Conservation (phyloP, 1,140 invertebrate species). For the Neomicropteryx cornuta region DNA sequence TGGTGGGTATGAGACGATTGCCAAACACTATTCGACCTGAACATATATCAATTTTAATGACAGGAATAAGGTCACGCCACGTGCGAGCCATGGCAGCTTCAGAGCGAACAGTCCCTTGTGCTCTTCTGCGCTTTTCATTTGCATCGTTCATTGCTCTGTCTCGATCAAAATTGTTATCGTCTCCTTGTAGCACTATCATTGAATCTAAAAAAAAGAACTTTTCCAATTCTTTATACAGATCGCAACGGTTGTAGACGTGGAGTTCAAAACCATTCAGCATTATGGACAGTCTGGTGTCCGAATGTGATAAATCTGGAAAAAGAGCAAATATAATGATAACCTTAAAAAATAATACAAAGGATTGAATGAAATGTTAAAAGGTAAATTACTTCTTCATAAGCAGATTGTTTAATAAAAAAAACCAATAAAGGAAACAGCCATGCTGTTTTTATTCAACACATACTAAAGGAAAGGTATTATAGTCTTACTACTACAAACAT, state of each 20-base stretch:
- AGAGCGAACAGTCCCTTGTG: slow-evolving; percentile 53
- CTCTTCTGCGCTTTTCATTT: slow-evolving; percentile 42
- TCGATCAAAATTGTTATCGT: slow-evolving; percentile 29
- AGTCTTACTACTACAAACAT: too few species aligned
- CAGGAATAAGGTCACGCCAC: slow-evolving; percentile 93
- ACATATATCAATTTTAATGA: slow-evolving; percentile 90
- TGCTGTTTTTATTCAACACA: neutral
- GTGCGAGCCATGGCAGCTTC: slow-evolving; percentile 70
- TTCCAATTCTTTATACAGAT: slow-evolving; percentile 80
- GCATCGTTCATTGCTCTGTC: slow-evolving; percentile 49
- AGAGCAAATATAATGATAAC: slow-evolving; percentile 8
- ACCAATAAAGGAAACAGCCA: neutral
- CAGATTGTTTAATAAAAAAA: slow-evolving; percentile 3
- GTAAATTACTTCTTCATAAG: slow-evolving; percentile 1
- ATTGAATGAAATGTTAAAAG: too few species aligned
- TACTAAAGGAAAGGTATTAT: neutral
- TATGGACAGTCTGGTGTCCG: slow-evolving; percentile 84
- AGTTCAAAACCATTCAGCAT: slow-evolving; percentile 94
- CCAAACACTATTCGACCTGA: slow-evolving; percentile 90
- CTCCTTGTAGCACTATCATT: slow-evolving; percentile 54
- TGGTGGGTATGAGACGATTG: slow-evolving; percentile 90
- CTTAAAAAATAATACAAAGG: slow-evolving; percentile 1
- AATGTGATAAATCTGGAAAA: slow-evolving; percentile 84
- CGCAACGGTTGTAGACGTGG: slow-evolving; percentile 90
- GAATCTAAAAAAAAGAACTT: slow-evolving; percentile 78